Base-by-base conservation (phyloP, 2,113 vertebrate genomes). In the Lampris incognitus region DNA sequence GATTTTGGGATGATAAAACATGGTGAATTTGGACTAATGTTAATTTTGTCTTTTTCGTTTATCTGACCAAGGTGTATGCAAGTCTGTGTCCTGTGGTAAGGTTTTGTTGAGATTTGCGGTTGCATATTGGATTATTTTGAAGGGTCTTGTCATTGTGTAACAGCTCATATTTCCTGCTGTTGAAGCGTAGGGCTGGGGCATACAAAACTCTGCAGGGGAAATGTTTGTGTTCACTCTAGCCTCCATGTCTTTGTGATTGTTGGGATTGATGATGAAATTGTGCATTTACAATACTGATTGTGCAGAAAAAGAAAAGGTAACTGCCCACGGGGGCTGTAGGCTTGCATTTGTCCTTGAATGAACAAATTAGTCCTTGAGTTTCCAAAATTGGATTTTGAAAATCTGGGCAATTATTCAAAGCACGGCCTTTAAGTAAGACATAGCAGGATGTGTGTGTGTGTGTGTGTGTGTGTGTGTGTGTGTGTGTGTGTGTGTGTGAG, bases 101-200 rank as follows among this genome's bases (percentile, higher is more conserved):
- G 62, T 66, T 44, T 56, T 10, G 41, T 59, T 48, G 74, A 54
- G 57, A 52, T 72, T 84, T 69, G 51, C 61, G 68, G 57, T 74
- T 75, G 59, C 69, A 50, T 50, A 61, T 65, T 10, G 66, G 79
- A 79, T 79, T 69, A 70, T 24, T 55, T 51, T 63, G 58, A 74
- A 79, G 61, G 57, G 61, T 66, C 61, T 13, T 60, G n/a, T 76
- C 50, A 38, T 4, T 69, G 66, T 78, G 54, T 41, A 42, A 46
- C 42, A 60, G 67, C 62, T 74, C 54, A 51, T 38, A 13, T 74
- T 54, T 72, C 54, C 60, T 42, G 11, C 60, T 62, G 39, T 61
- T 37, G 0, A 41, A 65, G 52, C 44, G 50, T 70, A 57, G 54
- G 6, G 44, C 9, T 3, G 46, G 60, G 3, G 9, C 48, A 11